Evolutionary conservation across 2,888 invertebrate species (phyloP), one percentile per base, ranked within the genome.

Genomic region (Pteria penguin): DNA sequence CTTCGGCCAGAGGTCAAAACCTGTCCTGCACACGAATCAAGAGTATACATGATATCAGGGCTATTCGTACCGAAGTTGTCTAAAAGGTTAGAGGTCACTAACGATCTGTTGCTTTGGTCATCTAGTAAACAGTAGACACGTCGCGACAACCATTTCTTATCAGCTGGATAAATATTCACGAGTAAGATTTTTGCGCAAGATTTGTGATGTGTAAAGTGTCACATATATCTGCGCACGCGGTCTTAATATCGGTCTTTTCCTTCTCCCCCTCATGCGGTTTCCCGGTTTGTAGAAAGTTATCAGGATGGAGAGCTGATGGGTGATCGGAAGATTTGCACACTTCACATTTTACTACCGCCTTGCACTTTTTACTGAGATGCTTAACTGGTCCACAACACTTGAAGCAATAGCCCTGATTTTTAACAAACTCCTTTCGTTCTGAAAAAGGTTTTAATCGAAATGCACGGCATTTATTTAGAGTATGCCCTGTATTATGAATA

Each of bases 1-100:
- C 60, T 24, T 63, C 75, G 29, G n/a, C 72, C 76, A 26, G 36
- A 54, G 11, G 67, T 76, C 11, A 29, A 5, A 27, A 22, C 22
- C 11, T 55, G 22, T 4, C 72, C 61, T n/a, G 61, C 61, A 29
- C 60, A 60, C 5, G 60, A 60, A 5, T n/a, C 24, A n/a, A 60
- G 18, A 5, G 18, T 29, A 18, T 60, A 60, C 14, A 27, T 29
- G 11, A 27, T 26, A 14, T 61, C 61, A 11, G 61, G 27, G 14
- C 61, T 18, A 5, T 61, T 61, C 8, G 26, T 29, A 4, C 29
- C 27, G 29, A 61, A 61, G 11, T 27, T 27, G 29, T 74, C 36
- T 31, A 69, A 61, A n/a, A 62, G 55, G 8, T 70, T 63, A 31
- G 69, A 63, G 3, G 8, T 60, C 4, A 55, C 57, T 4, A 18